Base-by-base conservation (phyloP, 2,888 invertebrate genomes). In the Eretmocerus hayati region DNA sequence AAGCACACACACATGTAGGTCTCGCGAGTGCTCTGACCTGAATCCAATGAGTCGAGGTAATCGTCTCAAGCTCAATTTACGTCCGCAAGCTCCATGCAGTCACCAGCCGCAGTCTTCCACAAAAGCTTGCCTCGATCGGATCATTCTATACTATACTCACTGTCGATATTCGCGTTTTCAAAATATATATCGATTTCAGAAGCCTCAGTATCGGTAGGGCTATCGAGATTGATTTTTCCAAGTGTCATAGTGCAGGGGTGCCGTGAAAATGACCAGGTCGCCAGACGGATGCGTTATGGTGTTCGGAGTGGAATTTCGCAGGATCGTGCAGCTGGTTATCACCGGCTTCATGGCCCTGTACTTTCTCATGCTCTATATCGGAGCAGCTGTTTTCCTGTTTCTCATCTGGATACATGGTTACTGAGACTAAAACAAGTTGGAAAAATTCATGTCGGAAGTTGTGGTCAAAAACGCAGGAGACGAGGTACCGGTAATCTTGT, bases 111-210 rank as follows among this genome's bases (percentile, higher is more conserved):
- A n/a, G n/a, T n/a, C n/a, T n/a, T n/a, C n/a, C n/a, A n/a, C n/a
- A n/a, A n/a, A n/a, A n/a, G n/a, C n/a, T n/a, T n/a, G n/a, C n/a
- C n/a, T n/a, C n/a, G n/a, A n/a, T n/a, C n/a, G n/a, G n/a, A n/a
- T n/a, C n/a, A n/a, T n/a, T n/a, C n/a, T n/a, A n/a, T n/a, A n/a
- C n/a, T n/a, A n/a, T n/a, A n/a, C n/a, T 6, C 26, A 26, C 26
- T 11, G 26, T 26, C 26, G 26, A 11, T 11, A 11, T 26, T n/a
- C n/a, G n/a, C n/a, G n/a, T n/a, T n/a, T n/a, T n/a, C n/a, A n/a
- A n/a, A n/a, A n/a, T n/a, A n/a, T n/a, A n/a, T 42, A 66, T 66
- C 54, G 66, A 66, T 66, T 66, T 61, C 59, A 57, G 66, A 66
- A 66, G 55, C 65, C 64, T 43, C 19, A 16, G 15, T 13, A 13